Base-by-base conservation (phyloP, 37 sponge, comb jelly and placozoan species). In the Hexactinellida sp. region DNA sequence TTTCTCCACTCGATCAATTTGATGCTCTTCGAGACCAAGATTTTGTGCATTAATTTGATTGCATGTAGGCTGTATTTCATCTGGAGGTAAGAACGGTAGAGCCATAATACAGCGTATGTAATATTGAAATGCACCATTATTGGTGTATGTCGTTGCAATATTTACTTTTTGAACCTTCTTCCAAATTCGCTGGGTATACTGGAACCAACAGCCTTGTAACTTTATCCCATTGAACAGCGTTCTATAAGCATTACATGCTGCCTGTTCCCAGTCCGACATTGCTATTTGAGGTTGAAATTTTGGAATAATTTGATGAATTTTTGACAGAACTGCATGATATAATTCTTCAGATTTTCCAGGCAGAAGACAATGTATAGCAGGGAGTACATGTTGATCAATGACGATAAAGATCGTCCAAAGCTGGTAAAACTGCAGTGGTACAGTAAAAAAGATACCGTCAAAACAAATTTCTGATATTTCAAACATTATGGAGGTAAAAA, bases 261-360 rank as follows among this genome's bases (percentile, higher is more conserved):
- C 76, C 76, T 63, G 25, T 63, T 63, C 76, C 76, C 76, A 63
- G 76, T 63, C 76, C 76, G 76, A 63, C 76, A 63, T 63, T 63
- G 76, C 34, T 63, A 63, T 63, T 63, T 63, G 76, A 63, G 76
- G 76, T n/a, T 63, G 76, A 23, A 63, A 63, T 63, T 63, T 7
- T 63, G 34, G 76, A 63, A 63, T 7, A 63, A 63, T 63, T 63
- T 63, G 76, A 7, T 63, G 76, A 63, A 63, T 32, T 63, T 63
- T 63, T 63, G 76, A 63, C 19, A 63, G 76, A 63, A 63, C 25
- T 63, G 76, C 76, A 21, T 63, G 76, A 63, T 63, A 7, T 63
- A 63, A 63, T 63, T 63, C 76, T 63, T 63, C 76, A 63, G 76
- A 28, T 63, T 63, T 63, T 63, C 76, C 76, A 63, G 76, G 3